These are phyloP conservation scores for Schizopygopsis pylzovi DNA, from an alignment of 2,797 vertebrate genomes.

Conservation along the genomic window DNA sequence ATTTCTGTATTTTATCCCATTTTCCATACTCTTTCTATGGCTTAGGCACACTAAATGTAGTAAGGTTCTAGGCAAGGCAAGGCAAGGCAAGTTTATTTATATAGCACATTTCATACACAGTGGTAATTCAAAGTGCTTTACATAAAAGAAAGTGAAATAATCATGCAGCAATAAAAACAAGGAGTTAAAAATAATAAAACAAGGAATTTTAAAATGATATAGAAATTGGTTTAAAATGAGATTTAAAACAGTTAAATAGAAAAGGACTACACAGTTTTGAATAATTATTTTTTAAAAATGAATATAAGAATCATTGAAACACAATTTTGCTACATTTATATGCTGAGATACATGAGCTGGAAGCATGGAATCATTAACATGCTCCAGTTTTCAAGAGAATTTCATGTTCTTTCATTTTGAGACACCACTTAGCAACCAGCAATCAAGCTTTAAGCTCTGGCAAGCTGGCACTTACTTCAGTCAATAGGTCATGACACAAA, in stretches of 20 bases:
- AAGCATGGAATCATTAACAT: no score
- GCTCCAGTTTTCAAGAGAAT: not conserved
- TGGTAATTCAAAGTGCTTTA: no score
- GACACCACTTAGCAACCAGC: not conserved
- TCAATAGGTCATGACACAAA: slow-evolving; percentile 38
- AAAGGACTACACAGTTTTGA: not conserved
- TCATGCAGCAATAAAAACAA: no score
- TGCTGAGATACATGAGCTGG: not conserved
- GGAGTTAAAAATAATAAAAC: no score
- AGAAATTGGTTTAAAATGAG: no score
- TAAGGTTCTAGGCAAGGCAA: no score
- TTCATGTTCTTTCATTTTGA: not conserved
- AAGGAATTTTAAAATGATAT: no score
- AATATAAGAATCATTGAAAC: not conserved
- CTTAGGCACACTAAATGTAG: not conserved
- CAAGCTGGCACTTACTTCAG: slow-evolving; percentile 31
- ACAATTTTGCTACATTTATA: no score
- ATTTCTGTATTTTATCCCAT: not conserved
- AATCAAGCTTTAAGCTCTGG: slow-evolving; percentile 10
- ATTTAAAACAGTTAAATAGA: no score
- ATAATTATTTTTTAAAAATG: not conserved
- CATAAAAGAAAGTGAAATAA: no score
- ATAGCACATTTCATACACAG: no score
- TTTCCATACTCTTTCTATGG: not conserved
- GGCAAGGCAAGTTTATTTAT: no score